Conservation (phyloP, 1,140 invertebrate species). For the Eupristina koningsbergeri region DNA sequence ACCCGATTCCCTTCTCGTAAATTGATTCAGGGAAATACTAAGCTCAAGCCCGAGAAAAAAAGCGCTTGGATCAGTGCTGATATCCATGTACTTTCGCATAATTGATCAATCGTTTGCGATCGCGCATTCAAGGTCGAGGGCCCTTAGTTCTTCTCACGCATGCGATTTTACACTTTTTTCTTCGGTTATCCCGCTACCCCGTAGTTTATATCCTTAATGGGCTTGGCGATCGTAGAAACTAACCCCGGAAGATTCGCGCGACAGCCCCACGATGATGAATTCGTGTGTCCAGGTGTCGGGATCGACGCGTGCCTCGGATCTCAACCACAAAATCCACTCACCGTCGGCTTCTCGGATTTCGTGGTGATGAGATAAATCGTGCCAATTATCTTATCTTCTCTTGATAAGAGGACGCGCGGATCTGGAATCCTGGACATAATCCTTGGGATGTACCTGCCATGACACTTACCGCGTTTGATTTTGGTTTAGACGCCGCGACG, state of each 20-base stretch:
- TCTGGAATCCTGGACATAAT: neutral
- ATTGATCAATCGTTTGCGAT: no score
- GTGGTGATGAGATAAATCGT: neutral
- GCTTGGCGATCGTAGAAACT: no score
- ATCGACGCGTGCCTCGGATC: neutral
- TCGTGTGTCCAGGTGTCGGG: no score
- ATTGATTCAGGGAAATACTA: no score
- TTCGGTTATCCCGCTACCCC: no score
- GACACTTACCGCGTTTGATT: slow-evolving; percentile 89
- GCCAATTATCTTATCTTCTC: no score
- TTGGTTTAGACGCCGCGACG: slow-evolving; percentile 96
- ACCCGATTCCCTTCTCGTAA: no score
- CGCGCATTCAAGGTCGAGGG: neutral
- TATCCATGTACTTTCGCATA: neutral
- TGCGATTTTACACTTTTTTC: no score
- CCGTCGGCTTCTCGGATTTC: neutral
- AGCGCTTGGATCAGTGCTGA: no score
- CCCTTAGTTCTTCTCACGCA: no score
- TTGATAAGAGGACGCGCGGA: neutral
- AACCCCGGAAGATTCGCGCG: neutral
- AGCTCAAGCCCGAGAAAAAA: no score
- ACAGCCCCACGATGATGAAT: neutral
- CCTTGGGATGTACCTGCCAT: neutral
- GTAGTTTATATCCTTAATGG: no score
- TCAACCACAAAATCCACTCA: neutral